A percentile compares a stretch with the other conserved stretches of the same genome.
These are phyloP conservation scores for Xylophagus ater DNA, from an alignment of 2,888 invertebrate species.

Conservation along the genomic window DNA sequence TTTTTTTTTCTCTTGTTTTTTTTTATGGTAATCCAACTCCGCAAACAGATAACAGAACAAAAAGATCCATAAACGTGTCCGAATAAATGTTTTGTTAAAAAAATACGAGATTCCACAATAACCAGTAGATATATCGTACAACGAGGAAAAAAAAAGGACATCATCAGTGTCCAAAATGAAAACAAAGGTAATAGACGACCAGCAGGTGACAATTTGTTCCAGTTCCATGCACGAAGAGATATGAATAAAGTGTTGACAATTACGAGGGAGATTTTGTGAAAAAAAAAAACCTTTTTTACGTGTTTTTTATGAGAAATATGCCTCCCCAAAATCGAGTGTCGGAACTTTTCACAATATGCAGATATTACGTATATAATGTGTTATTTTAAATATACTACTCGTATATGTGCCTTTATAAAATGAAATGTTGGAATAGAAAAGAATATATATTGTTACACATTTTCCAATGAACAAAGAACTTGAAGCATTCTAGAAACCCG, in stretches of 20 bases:
- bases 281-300: neutral
- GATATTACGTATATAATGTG: too few species aligned
- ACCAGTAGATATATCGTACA: neutral
- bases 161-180: neutral
- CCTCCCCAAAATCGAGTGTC: too few species aligned
- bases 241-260: constrained; percentile 14
- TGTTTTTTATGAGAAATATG: too few species aligned
- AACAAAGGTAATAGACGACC: constrained; percentile 8
- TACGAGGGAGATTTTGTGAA: constrained; percentile 6
- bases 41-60: constrained; percentile 8
- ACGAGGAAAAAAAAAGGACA: neutral
- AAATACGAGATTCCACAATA: too few species aligned
- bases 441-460: too few species aligned
- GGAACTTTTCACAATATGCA: too few species aligned
- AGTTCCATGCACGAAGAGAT: constrained; percentile 4
- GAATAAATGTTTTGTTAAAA: constrained; percentile 2
- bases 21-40: too few species aligned
- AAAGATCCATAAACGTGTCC: constrained; percentile 7
- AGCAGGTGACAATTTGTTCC: constrained; percentile 8
- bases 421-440: too few species aligned
- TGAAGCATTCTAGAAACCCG: too few species aligned
- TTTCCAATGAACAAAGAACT: too few species aligned
- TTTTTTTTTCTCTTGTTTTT: constrained; percentile 7
- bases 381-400: too few species aligned
- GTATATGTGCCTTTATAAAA: too few species aligned